Evolutionary conservation across 2,888 invertebrate species (phyloP), one percentile per base, ranked within the genome.

Genomic region (Buathra laborator): DNA sequence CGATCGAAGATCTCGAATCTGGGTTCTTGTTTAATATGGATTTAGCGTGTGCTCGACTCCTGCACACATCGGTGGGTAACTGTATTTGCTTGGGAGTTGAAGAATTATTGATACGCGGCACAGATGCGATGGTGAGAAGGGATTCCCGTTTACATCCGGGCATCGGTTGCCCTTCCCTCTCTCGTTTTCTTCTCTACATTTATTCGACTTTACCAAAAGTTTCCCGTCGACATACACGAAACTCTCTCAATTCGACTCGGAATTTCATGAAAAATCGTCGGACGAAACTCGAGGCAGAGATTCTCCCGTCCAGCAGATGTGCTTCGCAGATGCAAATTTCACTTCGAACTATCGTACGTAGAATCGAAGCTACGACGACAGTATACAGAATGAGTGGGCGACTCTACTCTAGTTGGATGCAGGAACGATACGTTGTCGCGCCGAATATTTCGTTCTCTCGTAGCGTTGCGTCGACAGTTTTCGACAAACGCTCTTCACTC

Each of bases 261-360:
- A n/a, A 29, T 32, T 70, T 29, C 32, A 56, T 70, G 78, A 78
- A 74, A 78, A 83, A 74, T 78, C 43, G 78, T 78, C 51, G 59
- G 6, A 53, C 48, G n/a, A 70, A 78, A 72, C 59, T 72, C 48
- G 29, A 29, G 7, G 29, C 44, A 3, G n/a, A 37, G 71, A 51
- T 46, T 24, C 62, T 53, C 24, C 53, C 43, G 80, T 84, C 81
- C 76, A 68, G 72, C 77, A 37, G 37, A 37, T 72, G 80, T 16
- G 44, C 46, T 51, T 66, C 70, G 77, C 24, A 32, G 71, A 81
- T 81, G 84, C 81, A 81, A 84, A 84, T 81, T 84, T 78, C n/a
- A 74, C 62, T 75, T 77, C 44, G 19, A 81, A 74, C 76, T 71
- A 37, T 37, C 37, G 37, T 37, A 37, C 67, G 32, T 29, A 78